These are phyloP conservation scores for Cynaeus angustus DNA, from an alignment of 2,888 invertebrate genomes.

Conservation along the genomic window DNA sequence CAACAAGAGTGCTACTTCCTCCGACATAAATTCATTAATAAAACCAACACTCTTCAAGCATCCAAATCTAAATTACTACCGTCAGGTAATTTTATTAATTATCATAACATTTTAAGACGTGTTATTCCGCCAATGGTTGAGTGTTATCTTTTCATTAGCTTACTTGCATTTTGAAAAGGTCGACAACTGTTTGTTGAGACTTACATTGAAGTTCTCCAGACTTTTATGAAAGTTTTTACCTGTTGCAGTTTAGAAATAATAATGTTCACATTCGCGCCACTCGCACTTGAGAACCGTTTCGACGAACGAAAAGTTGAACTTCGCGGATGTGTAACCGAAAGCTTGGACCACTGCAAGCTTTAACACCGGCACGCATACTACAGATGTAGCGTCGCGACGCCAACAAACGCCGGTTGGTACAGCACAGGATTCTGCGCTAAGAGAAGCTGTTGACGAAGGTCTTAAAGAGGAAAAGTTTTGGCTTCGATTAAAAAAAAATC, in stretches of 20 bases:
- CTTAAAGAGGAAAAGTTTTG: not conserved
- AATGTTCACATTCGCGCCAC: slow-evolving; percentile 19
- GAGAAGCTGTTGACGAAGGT: not conserved
- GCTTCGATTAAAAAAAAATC: too few relatives aligned
- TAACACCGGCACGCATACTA: slow-evolving; percentile 45
- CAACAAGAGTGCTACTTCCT: not conserved
- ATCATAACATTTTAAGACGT: slow-evolving; percentile 16
- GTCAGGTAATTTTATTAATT: slow-evolving; percentile 17
- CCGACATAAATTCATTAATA: not conserved
- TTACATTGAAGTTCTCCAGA: not conserved
- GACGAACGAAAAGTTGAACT: slow-evolving; percentile 3
- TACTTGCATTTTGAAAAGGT: not conserved
- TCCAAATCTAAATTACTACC: not conserved
- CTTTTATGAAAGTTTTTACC: slow-evolving; percentile 1
- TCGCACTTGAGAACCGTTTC: slow-evolving; percentile 5
- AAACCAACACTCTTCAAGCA: slow-evolving; percentile 4
- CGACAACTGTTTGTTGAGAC: slow-evolving; percentile 4
- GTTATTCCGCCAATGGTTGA: slow-evolving; percentile 19
- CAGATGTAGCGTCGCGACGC: slow-evolving; percentile 40
- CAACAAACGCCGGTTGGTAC: slow-evolving; percentile 40
- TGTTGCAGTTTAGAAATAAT: slow-evolving; percentile 5
- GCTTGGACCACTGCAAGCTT: slow-evolving; percentile 32
- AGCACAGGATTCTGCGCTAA: slow-evolving; percentile 43
- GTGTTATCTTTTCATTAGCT: slow-evolving; percentile 30
- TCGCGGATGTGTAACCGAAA: slow-evolving; percentile 25